Percentiles rank a stretch among this genome's conserved stretches.
These are phyloP conservation scores for Drosophila lini DNA, from an alignment of 1,140 invertebrate genomes.

Conservation along the genomic window DNA sequence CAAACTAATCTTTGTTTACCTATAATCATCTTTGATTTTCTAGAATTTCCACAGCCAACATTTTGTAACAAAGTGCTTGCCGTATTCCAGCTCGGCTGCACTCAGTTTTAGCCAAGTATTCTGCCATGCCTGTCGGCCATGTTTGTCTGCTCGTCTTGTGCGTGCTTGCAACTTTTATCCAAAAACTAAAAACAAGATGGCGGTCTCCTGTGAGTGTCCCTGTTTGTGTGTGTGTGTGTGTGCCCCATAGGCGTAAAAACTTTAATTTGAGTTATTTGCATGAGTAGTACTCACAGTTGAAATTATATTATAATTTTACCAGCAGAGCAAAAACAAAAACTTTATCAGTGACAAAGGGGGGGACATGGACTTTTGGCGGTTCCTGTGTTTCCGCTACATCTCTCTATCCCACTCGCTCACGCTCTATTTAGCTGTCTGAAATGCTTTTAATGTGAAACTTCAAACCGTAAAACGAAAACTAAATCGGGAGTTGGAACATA, in stretches of 20 bases:
- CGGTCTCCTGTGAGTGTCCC: slow-evolving; percentile 25
- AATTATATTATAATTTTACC: slow-evolving; percentile 76
- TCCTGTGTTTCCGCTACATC: slow-evolving; percentile 4
- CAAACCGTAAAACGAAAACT: slow-evolving; percentile 64
- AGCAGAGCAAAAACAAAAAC: slow-evolving; percentile 67
- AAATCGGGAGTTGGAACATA: slow-evolving; percentile 57
- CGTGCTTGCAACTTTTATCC: slow-evolving; percentile 64
- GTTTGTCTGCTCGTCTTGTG: slow-evolving; percentile 46
- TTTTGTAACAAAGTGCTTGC: not conserved
- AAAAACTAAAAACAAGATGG: slow-evolving; percentile 74
- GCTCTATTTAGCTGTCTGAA: slow-evolving; percentile 53
- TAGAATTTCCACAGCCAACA: not conserved
- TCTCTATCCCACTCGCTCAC: slow-evolving; percentile 13
- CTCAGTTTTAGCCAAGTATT: slow-evolving; percentile 15
- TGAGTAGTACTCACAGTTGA: slow-evolving; percentile 61
- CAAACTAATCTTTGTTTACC: not conserved
- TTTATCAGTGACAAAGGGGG: slow-evolving; percentile 59
- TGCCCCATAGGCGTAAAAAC: slow-evolving; percentile 71
- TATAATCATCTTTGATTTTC: not conserved
- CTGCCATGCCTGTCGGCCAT: slow-evolving; percentile 21
- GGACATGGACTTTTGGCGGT: slow-evolving; percentile 16
- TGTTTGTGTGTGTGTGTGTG: slow-evolving; percentile 30
- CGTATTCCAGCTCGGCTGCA: not conserved
- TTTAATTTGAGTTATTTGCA: slow-evolving; percentile 79
- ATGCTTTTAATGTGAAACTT: slow-evolving; percentile 70